phyloP scores from a whole-genome alignment of 2,797 vertebrate genomes.

The Megalops cyprinoides region DNA sequence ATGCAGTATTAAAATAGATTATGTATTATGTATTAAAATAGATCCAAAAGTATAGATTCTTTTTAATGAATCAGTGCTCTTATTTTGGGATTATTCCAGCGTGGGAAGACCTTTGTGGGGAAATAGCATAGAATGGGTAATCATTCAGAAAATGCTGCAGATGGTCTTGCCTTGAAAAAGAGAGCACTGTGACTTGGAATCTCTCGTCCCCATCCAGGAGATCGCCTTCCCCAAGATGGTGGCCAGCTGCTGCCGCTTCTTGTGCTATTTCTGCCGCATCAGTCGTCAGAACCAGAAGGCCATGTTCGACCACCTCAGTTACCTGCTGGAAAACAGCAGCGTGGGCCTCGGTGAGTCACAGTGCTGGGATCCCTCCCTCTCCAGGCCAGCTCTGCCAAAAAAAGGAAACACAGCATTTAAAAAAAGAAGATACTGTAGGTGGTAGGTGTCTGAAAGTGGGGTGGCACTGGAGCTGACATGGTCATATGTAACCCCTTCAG shows the following conservation, averaged over 20 bases:
- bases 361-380: background rate
- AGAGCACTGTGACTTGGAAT: slow-evolving; percentile 31
- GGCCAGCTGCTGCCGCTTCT: slow-evolving; percentile 96
- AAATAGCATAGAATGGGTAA: background rate
- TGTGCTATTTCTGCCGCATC: slow-evolving; percentile 98
- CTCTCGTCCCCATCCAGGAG: slow-evolving; percentile 72
- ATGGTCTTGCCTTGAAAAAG: slow-evolving; percentile 9
- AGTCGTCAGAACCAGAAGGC: slow-evolving; percentile 98
- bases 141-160: background rate
- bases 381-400: background rate
- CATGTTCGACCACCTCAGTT: slow-evolving; percentile 98
- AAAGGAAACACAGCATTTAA: too few species aligned
- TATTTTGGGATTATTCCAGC: background rate
- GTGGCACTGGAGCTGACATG: too few species aligned
- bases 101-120: background rate
- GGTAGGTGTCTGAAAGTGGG: background rate
- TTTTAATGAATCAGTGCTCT: background rate
- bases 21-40: background rate
- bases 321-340: slow-evolving; percentile 96
- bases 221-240: slow-evolving; percentile 99
- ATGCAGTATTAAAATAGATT: too few species aligned
- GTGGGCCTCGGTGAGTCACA: slow-evolving; percentile 86
- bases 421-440: background rate
- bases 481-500: too few species aligned
- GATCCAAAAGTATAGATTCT: too few species aligned